Conservation (phyloP, 2,888 invertebrate species). For the Phlogophora meticulosa region DNA sequence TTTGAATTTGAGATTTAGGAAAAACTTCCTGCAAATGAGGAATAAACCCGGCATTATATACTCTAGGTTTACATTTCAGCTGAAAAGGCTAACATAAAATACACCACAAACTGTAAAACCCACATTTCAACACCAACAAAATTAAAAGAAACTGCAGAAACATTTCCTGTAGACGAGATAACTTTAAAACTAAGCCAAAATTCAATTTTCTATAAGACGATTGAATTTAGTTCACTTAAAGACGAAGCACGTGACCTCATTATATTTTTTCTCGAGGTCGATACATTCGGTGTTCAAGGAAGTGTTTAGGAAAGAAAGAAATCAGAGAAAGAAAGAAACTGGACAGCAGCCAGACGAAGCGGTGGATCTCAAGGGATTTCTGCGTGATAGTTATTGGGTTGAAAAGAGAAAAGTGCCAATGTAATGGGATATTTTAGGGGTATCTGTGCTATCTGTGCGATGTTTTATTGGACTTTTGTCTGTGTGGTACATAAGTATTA, state of each 20-base stretch:
- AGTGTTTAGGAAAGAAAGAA: conserved; percentile 40
- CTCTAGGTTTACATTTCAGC: background rate
- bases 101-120: background rate
- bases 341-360: conserved; percentile 48
- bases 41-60: background rate
- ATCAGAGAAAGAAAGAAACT: conserved; percentile 34
- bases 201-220: conserved; percentile 50
- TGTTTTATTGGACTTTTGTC: conserved; percentile 36
- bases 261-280: conserved; percentile 52
- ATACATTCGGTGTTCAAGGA: conserved; percentile 47
- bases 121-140: conserved; percentile 10
- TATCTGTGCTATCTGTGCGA: conserved; percentile 10
- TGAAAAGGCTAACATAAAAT: background rate
- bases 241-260: conserved; percentile 58
- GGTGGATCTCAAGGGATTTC: conserved; percentile 46
- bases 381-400: conserved; percentile 42
- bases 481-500: background rate
- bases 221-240: conserved; percentile 62
- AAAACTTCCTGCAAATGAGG: background rate
- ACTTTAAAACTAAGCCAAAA: conserved; percentile 50
- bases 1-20: no score
- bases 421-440: conserved; percentile 35
- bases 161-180: conserved; percentile 17
- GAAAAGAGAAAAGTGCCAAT: conserved; percentile 44
- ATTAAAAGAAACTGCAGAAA: conserved; percentile 36